phyloP scores from a whole-genome alignment of 2,113 vertebrate species.

The Malurus cyaneus region DNA sequence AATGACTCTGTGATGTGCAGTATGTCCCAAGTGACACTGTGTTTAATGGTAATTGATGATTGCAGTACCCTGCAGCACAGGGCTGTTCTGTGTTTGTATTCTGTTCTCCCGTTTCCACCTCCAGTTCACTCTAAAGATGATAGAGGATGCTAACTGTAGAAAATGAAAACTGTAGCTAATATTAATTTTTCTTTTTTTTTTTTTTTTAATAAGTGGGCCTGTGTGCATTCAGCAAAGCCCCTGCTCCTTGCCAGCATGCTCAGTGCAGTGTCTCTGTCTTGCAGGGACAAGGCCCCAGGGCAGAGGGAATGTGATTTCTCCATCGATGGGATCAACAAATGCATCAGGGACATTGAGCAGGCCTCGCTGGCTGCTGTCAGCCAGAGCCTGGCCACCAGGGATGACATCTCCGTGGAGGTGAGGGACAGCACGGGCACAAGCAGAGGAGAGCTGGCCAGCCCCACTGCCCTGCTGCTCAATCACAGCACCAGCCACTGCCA shows the following conservation, averaged over 20 bases:
- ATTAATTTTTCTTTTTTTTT: neutral
- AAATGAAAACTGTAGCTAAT: neutral
- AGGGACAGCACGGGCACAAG: neutral
- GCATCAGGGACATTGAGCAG: conserved; percentile 96
- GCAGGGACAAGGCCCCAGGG: conserved; percentile 96
- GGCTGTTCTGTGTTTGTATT: neutral
- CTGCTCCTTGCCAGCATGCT: neutral
- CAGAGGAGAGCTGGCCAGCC: neutral
- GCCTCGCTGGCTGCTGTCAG: conserved; percentile 92
- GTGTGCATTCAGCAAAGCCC: neutral
- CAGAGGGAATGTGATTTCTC: conserved; percentile 96
- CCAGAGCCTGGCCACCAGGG: conserved; percentile 91
- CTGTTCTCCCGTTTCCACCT: neutral
- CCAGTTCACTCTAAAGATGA: neutral
- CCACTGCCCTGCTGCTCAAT: neutral
- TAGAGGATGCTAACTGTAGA: neutral
- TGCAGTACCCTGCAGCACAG: neutral
- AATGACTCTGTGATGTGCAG: neutral
- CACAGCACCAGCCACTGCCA: neutral
- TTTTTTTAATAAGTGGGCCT: neutral
- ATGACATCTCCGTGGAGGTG: conserved; percentile 98
- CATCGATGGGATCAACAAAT: conserved; percentile 95
- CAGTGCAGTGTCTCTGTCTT: neutral
- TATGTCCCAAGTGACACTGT: neutral
- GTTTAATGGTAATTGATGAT: neutral